Conservation (phyloP, 2,113 vertebrate species). For the Neolamprologus variostigma region DNA sequence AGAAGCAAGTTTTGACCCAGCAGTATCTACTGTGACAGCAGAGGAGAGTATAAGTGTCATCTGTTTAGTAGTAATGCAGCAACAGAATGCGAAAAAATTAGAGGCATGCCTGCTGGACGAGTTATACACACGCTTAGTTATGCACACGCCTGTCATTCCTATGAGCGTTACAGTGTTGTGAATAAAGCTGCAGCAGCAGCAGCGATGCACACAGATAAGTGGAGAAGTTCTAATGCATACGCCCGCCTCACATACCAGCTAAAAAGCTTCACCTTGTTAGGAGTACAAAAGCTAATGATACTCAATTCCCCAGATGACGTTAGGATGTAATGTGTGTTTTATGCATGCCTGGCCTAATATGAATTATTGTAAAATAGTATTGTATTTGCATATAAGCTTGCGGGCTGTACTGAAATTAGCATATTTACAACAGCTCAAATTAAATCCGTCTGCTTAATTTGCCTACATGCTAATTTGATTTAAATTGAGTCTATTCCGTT, state of each 20-base stretch:
- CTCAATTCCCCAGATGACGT: conserved; percentile 52
- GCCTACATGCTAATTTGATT: conserved; percentile 71
- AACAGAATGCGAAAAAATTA: neutral
- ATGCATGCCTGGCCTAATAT: conserved; percentile 66
- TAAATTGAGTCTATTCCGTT: conserved; percentile 66
- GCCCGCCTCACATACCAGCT: neutral
- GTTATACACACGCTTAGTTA: neutral
- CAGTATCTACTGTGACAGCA: neutral
- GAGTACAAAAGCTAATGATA: conserved; percentile 60
- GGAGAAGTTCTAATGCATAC: neutral
- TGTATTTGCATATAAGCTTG: conserved; percentile 72
- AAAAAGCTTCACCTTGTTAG: conserved; percentile 41
- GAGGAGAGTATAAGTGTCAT: neutral
- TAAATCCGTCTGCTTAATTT: conserved; percentile 75
- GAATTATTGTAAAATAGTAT: conserved; percentile 73
- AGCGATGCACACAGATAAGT: neutral
- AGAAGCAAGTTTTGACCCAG: neutral
- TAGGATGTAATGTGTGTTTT: conserved; percentile 64
- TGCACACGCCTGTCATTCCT: neutral
- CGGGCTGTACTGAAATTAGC: conserved; percentile 68
- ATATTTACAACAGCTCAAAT: conserved; percentile 76
- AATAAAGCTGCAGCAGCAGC: neutral
- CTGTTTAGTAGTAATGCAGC: neutral
- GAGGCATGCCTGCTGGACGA: neutral
- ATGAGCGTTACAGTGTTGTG: neutral